These are phyloP conservation scores for Agrochola lota DNA, from an alignment of 2,888 invertebrate species.

Conservation along the genomic window DNA sequence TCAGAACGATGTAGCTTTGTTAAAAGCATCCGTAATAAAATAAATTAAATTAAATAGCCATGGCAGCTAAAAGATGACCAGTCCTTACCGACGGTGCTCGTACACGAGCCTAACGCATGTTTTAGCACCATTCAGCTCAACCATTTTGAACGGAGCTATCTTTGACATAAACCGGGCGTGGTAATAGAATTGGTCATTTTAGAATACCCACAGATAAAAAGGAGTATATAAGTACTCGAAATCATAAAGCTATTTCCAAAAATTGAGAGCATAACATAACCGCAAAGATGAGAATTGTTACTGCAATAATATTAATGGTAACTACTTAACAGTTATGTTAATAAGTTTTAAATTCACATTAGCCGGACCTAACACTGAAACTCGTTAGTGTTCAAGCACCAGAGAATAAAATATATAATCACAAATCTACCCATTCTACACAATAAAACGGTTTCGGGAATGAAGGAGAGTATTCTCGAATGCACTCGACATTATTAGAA, in stretches of 20 bases:
- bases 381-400: slow-evolving; percentile 74
- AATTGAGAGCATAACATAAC: not conserved
- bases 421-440: slow-evolving; percentile 69
- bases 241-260: not conserved
- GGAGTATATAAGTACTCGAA: no score
- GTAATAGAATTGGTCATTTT: no score
- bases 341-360: slow-evolving; percentile 53
- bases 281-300: not conserved
- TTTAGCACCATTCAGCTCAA: no score
- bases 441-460: slow-evolving; percentile 69
- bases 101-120: no score
- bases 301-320: not conserved
- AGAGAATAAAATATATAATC: slow-evolving; percentile 73
- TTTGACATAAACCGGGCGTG: no score
- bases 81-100: no score
- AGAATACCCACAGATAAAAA: not conserved
- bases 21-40: no score
- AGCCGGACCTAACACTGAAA: slow-evolving; percentile 68
- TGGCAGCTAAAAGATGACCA: no score
- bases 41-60: no score
- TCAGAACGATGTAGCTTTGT: no score
- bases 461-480: slow-evolving; percentile 65
- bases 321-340: slow-evolving; percentile 39
- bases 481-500: slow-evolving; percentile 49
- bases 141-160: no score